Percentiles rank a stretch among this genome's conserved stretches.
phyloP scores from a whole-genome alignment of 1,140 invertebrate species.

The Zaprionus vittiger region DNA sequence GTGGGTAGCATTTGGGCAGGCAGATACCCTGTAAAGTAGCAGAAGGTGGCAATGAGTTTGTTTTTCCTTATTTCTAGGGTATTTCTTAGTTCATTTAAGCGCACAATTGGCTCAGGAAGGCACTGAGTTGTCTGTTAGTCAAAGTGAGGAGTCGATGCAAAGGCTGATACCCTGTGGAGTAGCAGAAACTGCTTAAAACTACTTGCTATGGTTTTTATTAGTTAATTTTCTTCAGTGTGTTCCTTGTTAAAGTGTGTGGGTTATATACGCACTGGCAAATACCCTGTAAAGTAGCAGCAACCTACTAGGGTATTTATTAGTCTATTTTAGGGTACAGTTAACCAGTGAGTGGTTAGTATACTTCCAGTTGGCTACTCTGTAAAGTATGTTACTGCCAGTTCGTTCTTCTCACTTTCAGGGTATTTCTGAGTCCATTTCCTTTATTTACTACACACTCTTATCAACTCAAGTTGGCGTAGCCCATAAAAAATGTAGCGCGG shows the following conservation, averaged over 20 bases:
- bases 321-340: not conserved
- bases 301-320: not conserved
- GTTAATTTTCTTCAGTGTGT: too few species aligned
- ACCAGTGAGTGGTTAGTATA: too few species aligned
- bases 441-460: not conserved
- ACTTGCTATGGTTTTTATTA: too few species aligned
- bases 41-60: not conserved
- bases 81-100: not conserved
- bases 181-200: too few species aligned
- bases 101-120: too few species aligned
- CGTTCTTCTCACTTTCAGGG: not conserved
- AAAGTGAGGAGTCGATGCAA: too few species aligned
- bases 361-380: too few species aligned
- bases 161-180: not conserved
- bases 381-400: too few species aligned
- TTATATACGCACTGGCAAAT: too few species aligned
- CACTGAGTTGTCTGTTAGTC: not conserved
- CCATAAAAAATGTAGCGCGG: slow-evolving; percentile 27
- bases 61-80: not conserved
- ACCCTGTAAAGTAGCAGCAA: not conserved
- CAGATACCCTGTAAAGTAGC: slow-evolving; percentile 19
- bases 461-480: not conserved
- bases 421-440: not conserved
- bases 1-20: not conserved
- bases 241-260: too few species aligned